Base-by-base conservation (phyloP, 1,140 invertebrate genomes). In the Pseudomyrmex dendroicus region DNA sequence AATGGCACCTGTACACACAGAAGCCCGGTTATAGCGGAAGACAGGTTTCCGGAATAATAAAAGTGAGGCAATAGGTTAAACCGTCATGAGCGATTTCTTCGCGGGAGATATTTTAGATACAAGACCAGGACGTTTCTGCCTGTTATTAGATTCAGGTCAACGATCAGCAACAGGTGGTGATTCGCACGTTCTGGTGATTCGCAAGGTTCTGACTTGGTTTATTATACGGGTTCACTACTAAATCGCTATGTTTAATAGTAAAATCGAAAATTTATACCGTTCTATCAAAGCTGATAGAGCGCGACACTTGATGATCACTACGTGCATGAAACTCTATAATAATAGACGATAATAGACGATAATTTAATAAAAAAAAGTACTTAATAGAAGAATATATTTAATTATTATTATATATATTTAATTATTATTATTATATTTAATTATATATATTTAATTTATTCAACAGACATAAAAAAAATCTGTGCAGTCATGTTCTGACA, bases 91-190 rank as follows among this genome's bases (percentile, higher is more conserved):
- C 7, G 56, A 74, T 72, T 10, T 73, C 66, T 54, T 20, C n/a
- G 22, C 44, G 50, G 50, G 77, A 83, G 73, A 74, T 73, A 54
- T 64, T 63, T 35, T 35, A 35, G 35, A 15, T 52, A 64, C 82
- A 83, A 76, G 83, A 59, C 52, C 15, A 17, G 20, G 66, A 22
- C 56, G 56, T 84, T 76, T 86, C 78, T 78, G 84, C 10, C 57
- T 62, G 44, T 77, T 73, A 68, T 67, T 86, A 84, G 72, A 89
- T 89, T 70, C 72, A 86, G 88, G 84, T 84, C 88, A 88, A 46
- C 35, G 66, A 86, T 86, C 57, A 59, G 44, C 84, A 68, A 86
- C 82, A 78, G 82, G 62, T 89, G 82, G 15, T 35, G 20, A 35
- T 35, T 35, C 35, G 35, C 35, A 35, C 35, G 35, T 35, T 35